Percentiles rank a stretch among this genome's conserved stretches.
Conservation (phyloP, 2,797 vertebrate genomes). For the Gallinago solitaria region DNA sequence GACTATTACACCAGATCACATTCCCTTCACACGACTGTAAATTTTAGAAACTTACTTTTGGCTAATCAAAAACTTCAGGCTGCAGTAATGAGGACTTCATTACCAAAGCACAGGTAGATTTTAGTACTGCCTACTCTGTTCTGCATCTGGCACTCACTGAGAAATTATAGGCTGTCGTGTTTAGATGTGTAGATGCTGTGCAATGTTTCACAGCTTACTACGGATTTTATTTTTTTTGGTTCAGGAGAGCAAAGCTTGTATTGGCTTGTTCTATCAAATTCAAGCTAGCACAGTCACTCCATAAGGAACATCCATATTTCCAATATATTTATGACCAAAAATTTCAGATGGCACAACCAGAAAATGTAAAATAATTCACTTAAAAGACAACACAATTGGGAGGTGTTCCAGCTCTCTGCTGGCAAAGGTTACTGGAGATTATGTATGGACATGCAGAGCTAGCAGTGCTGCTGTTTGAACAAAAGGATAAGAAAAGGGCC, state of each 20-base stretch:
- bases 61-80: neutral
- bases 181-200: neutral
- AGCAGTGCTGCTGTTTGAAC: neutral
- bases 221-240: neutral
- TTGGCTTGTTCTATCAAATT: constrained; percentile 35
- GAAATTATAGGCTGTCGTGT: neutral
- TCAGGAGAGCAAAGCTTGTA: constrained; percentile 1
- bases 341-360: neutral
- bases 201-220: constrained; percentile 6
- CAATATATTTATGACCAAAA: neutral
- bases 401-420: constrained; percentile 3
- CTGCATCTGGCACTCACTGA: neutral
- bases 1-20: neutral
- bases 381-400: neutral
- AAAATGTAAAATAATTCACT: constrained; percentile 53
- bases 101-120: neutral
- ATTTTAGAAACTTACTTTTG: neutral
- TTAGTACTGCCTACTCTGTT: neutral
- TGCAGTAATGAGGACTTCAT: neutral
- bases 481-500: neutral
- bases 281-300: neutral
- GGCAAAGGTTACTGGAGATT: constrained; percentile 23
- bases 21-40: neutral
- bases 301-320: constrained; percentile 17
- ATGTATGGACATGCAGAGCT: constrained; percentile 15